phyloP scores from a whole-genome alignment of 2,797 vertebrate genomes.

The Orientallactaga sibirica region DNA sequence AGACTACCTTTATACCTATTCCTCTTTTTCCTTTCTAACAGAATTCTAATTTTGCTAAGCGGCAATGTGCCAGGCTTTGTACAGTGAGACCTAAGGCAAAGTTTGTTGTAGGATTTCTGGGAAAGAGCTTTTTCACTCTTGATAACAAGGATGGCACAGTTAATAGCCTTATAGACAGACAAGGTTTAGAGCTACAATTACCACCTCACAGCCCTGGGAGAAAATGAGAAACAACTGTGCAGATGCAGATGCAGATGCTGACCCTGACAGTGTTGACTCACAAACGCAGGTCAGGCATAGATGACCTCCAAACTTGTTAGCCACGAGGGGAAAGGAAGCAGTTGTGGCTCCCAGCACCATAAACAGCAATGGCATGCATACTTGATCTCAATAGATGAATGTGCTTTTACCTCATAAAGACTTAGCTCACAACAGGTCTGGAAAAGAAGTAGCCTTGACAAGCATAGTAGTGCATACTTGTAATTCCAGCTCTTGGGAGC shows the following conservation, averaged over 20 bases:
- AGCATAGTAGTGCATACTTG: no score
- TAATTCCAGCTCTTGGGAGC: no score
- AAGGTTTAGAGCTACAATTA: not conserved
- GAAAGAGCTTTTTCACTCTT: conserved; percentile 18
- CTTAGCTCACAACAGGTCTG: not conserved
- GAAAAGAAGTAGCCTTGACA: not conserved
- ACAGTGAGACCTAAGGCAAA: conserved; percentile 8
- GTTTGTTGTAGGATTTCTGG: not conserved
- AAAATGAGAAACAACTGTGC: conserved; percentile 21
- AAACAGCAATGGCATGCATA: conserved; percentile 24
- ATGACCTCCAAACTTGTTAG: conserved; percentile 16
- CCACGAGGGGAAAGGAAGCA: not conserved
- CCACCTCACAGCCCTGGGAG: not conserved
- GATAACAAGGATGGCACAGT: not conserved
- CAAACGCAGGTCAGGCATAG: not conserved
- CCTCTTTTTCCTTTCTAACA: not conserved
- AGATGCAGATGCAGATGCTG: not conserved
- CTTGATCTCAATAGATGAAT: conserved; percentile 4
- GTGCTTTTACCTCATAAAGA: conserved; percentile 6
- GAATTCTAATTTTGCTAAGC: conserved; percentile 40
- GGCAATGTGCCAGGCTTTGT: not conserved
- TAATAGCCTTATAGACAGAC: not conserved
- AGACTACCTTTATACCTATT: not conserved
- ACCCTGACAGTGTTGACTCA: not conserved
- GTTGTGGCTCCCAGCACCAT: not conserved